Base-by-base conservation (phyloP, 2,113 vertebrate species). In the Oophaga pumilio region DNA sequence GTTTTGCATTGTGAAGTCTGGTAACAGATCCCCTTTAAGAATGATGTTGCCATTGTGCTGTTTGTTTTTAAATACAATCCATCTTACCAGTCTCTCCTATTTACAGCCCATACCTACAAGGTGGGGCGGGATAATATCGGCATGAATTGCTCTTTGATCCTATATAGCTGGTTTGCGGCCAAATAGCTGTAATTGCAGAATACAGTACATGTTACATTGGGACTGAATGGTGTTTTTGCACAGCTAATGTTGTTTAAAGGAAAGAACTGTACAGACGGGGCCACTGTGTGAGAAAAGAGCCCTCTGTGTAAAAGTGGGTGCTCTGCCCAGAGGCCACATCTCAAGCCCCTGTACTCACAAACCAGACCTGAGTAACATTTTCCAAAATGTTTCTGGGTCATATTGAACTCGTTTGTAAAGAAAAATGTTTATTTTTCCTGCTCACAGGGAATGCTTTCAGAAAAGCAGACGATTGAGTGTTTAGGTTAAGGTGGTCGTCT, bases 161-260 rank as follows among this genome's bases (percentile, higher is more conserved):
- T 91, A 85, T 89, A 88, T 89, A 86, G 84, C 18, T 93, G 92
- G 91, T 89, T 77, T 62, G 88, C 76, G 86, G 91, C 89, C 91
- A 90, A 60, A 17, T 56, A 8, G 59, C 88, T 77, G 81, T 90
- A 91, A 90, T 91, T 88, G 33, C 91, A 89, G 90, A 43, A 91
- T 89, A 90, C 87, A 76, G 68, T 89, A 7, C 88, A 89, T 90
- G 89, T 69, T 91, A 64, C 6, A n/a, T 69, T 26, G 85, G 69
- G 89, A 60, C 56, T n/a, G 91, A 90, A 91, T 91, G 90, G 91
- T 89, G 88, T 88, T 57, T 90, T 93, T 92, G 89, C 71, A 91
- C 49, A 83, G 89, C 50, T 52, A 60, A 13, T 93, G 91, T 91
- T 93, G 87, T 91, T 84, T 90, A 88, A 92, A 92, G 91, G 90